Base-by-base conservation (phyloP, 2,888 invertebrate species). In the Rhamphomyia laevipes region DNA sequence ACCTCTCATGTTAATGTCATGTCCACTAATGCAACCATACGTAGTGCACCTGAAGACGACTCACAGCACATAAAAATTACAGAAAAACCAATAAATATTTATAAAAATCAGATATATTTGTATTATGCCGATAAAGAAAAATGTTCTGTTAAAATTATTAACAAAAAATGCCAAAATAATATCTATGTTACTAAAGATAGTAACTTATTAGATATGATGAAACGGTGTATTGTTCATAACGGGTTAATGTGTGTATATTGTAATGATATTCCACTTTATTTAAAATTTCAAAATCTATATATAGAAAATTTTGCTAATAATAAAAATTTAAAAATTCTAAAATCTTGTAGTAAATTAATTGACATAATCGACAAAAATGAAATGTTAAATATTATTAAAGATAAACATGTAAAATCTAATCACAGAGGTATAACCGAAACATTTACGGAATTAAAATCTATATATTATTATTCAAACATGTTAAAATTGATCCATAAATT, bases 221-320 rank as follows among this genome's bases (percentile, higher is more conserved):
- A n/a, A n/a, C n/a, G n/a, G n/a, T n/a, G n/a, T n/a, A n/a, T n/a
- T n/a, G n/a, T n/a, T n/a, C n/a, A n/a, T n/a, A n/a, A 50, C 42
- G 54, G 54, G 11, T 11, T 51, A 18, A n/a, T n/a, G n/a, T n/a
- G n/a, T n/a, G n/a, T n/a, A n/a, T 53, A 42, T 46, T 52, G 51
- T 18, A n/a, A 44, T n/a, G 27, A 50, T 40, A 30, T n/a, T 6
- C 12, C 43, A 42, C 23, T 33, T 18, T 52, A 49, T 37, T 12
- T 38, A 38, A 12, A 47, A 27, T 13, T 52, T 21, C 53, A 51
- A 44, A 38, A 52, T 30, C 16, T 31, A 5, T 17, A n/a, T n/a
- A 37, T 46, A n/a, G 40, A 49, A 45, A 47, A 49, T 43, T 52
- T 53, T 44, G 27, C 44, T 13, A 17, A 33, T 7, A 44, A 44